Conservation (phyloP, 2,888 invertebrate species). For the Julus scanicus region DNA sequence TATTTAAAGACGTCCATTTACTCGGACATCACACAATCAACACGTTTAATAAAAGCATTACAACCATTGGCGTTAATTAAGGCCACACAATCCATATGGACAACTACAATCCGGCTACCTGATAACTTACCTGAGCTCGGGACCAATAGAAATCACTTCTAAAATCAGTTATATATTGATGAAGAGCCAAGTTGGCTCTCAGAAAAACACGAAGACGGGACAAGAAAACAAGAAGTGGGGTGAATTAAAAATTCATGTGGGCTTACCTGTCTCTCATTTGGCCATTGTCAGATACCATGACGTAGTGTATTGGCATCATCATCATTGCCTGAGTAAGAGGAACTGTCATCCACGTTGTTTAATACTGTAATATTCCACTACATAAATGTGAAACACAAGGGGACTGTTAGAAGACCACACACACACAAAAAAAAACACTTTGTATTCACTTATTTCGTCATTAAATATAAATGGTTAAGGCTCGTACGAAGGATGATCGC, state of each 20-base stretch:
- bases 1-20: too few relatives aligned
- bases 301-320: slow-evolving; percentile 46
- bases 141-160: not conserved
- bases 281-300: slow-evolving; percentile 48
- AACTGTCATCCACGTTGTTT: slow-evolving; percentile 47
- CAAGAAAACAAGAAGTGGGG: not conserved
- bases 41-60: too few relatives aligned
- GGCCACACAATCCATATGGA: not conserved
- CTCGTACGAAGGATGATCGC: not conserved
- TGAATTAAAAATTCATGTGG: slow-evolving; percentile 16
- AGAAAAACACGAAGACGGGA: too few relatives aligned
- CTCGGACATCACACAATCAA: too few relatives aligned
- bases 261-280: slow-evolving; percentile 36
- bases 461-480: slow-evolving; percentile 22
- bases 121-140: not conserved
- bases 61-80: too few relatives aligned
- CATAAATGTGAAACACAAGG: slow-evolving; percentile 21
- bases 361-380: slow-evolving; percentile 45
- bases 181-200: not conserved
- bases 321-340: slow-evolving; percentile 49
- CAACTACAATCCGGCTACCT: not conserved
- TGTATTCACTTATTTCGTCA: slow-evolving; percentile 5
- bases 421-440: not conserved
- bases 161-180: slow-evolving; percentile 19
- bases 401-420: not conserved